These are phyloP conservation scores for Carollia perspicillata DNA, from an alignment of 2,113 vertebrate species.

Conservation along the genomic window DNA sequence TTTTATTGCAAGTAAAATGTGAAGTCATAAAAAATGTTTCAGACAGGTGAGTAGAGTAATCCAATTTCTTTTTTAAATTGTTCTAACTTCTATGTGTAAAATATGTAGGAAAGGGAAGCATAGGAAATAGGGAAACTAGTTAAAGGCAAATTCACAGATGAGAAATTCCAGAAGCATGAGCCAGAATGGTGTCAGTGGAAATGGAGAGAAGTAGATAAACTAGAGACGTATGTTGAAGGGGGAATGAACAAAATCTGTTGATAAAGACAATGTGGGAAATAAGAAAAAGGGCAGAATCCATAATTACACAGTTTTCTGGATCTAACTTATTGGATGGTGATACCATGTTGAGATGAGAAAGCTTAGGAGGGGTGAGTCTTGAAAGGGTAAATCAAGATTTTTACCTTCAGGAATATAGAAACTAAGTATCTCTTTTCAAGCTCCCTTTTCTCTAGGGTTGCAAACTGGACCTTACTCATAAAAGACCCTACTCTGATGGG, in stretches of 20 bases:
- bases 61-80: neutral
- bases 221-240: neutral
- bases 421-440: neutral
- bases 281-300: neutral
- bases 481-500: neutral
- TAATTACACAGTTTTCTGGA: conserved; percentile 25
- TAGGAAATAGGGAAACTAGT: neutral
- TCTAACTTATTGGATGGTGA: neutral
- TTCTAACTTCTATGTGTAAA: neutral
- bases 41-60: neutral
- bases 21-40: neutral
- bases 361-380: neutral
- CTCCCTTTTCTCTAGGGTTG: neutral
- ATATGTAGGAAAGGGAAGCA: neutral
- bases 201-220: neutral
- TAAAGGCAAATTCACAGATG: conserved; percentile 18
- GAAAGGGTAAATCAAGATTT: neutral
- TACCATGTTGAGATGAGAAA: neutral
- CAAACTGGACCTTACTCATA: neutral
- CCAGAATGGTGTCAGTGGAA: neutral
- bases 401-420: neutral
- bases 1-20: neutral
- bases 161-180: neutral
- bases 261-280: neutral
- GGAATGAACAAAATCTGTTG: conserved; percentile 14